Conservation (phyloP, 1,140 invertebrate genomes). For the Drosophila guanche region DNA sequence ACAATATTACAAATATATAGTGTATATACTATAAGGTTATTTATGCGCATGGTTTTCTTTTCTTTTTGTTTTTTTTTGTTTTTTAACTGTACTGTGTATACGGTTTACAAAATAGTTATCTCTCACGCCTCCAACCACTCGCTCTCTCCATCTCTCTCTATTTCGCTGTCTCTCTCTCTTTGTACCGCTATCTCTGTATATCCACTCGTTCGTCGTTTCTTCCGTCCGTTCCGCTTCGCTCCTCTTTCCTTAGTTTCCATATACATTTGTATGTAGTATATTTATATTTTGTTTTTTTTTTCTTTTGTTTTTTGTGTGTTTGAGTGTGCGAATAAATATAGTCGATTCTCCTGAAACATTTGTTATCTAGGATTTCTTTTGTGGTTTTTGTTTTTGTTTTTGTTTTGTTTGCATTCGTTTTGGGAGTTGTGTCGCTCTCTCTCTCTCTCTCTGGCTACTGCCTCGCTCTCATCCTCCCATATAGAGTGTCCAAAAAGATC, state of each 20-base stretch:
- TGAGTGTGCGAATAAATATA: constrained; percentile 40
- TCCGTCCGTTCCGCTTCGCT: too few species aligned
- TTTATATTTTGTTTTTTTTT: neutral
- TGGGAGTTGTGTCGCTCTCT: too few species aligned
- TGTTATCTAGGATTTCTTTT: constrained; percentile 3
- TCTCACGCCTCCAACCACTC: constrained; percentile 21
- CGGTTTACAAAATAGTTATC: constrained; percentile 71
- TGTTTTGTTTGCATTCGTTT: neutral
- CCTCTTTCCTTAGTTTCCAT: constrained; percentile 15
- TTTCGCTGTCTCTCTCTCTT: constrained; percentile 2
- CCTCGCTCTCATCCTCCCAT: too few species aligned
- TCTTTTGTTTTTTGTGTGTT: constrained; percentile 23
- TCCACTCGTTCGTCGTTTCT: too few species aligned
- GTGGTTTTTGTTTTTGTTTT: constrained; percentile 1
- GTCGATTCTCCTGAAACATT: too few species aligned
- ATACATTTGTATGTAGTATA: neutral
- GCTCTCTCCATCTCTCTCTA: constrained; percentile 5
- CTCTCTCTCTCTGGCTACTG: too few species aligned
- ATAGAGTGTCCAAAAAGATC: too few species aligned
- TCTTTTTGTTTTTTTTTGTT: constrained; percentile 13
- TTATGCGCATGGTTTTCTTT: constrained; percentile 45
- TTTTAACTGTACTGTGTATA: constrained; percentile 56
- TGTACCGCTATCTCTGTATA: neutral
- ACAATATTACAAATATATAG: constrained; percentile 54
- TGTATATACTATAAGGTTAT: constrained; percentile 43